Percentiles rank a stretch among this genome's conserved stretches.
These are phyloP conservation scores for Anableps anableps DNA, from an alignment of 2,797 vertebrate species.

Conservation along the genomic window DNA sequence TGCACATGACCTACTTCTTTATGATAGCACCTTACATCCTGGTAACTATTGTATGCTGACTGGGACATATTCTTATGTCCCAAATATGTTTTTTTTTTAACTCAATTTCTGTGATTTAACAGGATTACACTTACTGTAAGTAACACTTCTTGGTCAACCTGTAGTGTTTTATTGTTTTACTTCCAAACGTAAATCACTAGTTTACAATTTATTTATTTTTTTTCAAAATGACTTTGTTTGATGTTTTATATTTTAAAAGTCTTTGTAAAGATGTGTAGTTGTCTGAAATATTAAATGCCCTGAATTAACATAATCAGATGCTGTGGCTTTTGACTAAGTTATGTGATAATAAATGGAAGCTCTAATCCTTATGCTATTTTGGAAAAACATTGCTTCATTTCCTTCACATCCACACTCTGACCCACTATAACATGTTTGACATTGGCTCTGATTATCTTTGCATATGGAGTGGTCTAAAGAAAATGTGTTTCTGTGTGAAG, in stretches of 20 bases:
- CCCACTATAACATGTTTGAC: constrained; percentile 19
- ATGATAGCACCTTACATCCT: too few relatives aligned
- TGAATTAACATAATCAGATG: background rate
- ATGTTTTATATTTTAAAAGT: background rate
- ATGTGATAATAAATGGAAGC: background rate
- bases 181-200: background rate
- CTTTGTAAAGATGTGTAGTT: background rate
- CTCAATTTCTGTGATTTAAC: background rate
- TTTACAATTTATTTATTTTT: background rate
- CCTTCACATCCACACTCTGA: constrained; percentile 10
- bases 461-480: constrained; percentile 15
- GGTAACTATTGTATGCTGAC: too few relatives aligned
- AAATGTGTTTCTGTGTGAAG: constrained; percentile 38
- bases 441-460: constrained; percentile 14
- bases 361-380: background rate
- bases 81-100: background rate
- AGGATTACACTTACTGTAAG: background rate
- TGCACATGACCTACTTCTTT: too few relatives aligned
- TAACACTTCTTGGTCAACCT: background rate
- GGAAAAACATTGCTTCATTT: background rate
- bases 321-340: background rate
- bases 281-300: background rate
- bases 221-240: background rate
- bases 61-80: too few relatives aligned
- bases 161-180: background rate